Evolutionary conservation across 2,797 vertebrate genomes (phyloP), one percentile per base, ranked within the genome.

Genomic region (Lerista edwardsae): DNA sequence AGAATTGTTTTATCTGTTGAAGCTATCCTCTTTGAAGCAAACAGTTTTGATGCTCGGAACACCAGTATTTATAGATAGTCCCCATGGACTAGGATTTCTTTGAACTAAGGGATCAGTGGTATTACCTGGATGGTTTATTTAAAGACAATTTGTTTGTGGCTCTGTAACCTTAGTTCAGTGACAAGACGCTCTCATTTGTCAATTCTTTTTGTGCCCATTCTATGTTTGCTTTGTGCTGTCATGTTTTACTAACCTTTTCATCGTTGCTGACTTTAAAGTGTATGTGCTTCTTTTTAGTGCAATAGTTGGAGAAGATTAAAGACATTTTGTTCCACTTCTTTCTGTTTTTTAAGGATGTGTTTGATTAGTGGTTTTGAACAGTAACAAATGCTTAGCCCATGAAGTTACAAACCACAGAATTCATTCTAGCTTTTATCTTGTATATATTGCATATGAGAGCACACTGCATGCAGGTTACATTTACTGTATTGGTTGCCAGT

Each of bases 91-190:
- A 84, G 80, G 69, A 47, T 89, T 84, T 81, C 84, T 91, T 83
- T 88, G 86, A 94, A 85, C 67, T 80, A 73, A 90, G 79, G 84
- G 90, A 93, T 93, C 85, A 87, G 36, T 93, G 87, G 74, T 91
- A 72, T 79, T 93, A 87, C 84, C 0, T 17, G 19, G 34, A 79
- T 89, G 83, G 87, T 59, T 93, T 92, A 82, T 91, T 88, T 93
- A 92, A 94, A 94, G 86, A 29, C 14, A 84, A 79, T 88, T 93
- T 84, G 90, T 86, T 83, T 91, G 74, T 79, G 93, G 78, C 80
- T 90, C 34, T 90, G 76, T 81, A 86, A 90, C 77, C 57, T 91
- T 67, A 88, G 82, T 86, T 84, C 80, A 75, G 11, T 80, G 73
- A 61, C 77, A 91, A n/a, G 76, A 21, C 34, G 57, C 51, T 11